These are phyloP conservation scores for Paraescarpia echinospica DNA, from an alignment of 1,140 invertebrate genomes.

Conservation along the genomic window DNA sequence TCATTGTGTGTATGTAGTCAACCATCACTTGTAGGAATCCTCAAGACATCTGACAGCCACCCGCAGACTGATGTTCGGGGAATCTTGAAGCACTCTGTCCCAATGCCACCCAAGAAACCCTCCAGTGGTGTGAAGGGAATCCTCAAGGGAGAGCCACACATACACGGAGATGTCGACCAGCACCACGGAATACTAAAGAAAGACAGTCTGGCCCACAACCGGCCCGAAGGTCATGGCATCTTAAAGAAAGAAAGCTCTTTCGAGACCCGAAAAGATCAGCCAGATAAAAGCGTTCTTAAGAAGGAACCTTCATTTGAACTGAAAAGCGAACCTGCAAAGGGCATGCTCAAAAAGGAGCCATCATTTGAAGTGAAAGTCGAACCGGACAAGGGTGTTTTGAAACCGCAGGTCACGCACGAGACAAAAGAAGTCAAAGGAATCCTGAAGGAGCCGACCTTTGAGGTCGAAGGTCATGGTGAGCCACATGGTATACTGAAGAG, in stretches of 20 bases:
- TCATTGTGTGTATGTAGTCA: background rate
- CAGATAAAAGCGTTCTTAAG: slow-evolving; percentile 38
- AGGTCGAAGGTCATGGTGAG: background rate
- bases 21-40: slow-evolving; percentile 39
- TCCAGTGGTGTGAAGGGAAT: slow-evolving; percentile 36
- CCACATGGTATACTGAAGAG: background rate
- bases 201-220: slow-evolving; percentile 29
- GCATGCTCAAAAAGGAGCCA: slow-evolving; percentile 42
- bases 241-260: slow-evolving; percentile 23
- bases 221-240: slow-evolving; percentile 13
- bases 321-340: slow-evolving; percentile 20
- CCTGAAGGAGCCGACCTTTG: slow-evolving; percentile 59
- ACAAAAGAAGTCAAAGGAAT: slow-evolving; percentile 60
- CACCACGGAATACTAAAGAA: slow-evolving; percentile 45
- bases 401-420: slow-evolving; percentile 51
- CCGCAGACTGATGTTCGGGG: slow-evolving; percentile 30
- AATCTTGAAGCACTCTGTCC: slow-evolving; percentile 30
- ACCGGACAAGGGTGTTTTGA: slow-evolving; percentile 61
- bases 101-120: slow-evolving; percentile 25
- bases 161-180: slow-evolving; percentile 16
- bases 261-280: slow-evolving; percentile 35
- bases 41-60: slow-evolving; percentile 36
- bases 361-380: slow-evolving; percentile 54
- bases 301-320: slow-evolving; percentile 16
- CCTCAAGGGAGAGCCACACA: slow-evolving; percentile 28